phyloP scores from a whole-genome alignment of 2,797 vertebrate species.

The Rhynchotus rufescens region DNA sequence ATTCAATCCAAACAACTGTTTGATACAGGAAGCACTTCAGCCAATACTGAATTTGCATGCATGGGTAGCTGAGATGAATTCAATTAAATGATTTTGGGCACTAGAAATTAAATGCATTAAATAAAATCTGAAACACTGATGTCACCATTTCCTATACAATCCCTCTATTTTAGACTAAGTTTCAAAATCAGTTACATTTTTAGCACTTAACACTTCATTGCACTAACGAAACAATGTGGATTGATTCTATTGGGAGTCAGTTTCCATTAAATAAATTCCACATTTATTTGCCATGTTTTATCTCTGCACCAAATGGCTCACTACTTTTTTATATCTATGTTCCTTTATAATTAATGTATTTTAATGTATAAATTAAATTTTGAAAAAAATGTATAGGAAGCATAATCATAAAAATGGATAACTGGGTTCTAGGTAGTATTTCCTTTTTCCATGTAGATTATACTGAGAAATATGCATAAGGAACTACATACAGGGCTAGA shows the following conservation, averaged over 20 bases:
- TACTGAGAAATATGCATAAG: background rate
- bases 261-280: background rate
- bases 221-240: background rate
- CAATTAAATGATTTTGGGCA: background rate
- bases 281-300: background rate
- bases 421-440: background rate
- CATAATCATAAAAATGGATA: background rate
- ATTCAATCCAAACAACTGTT: conserved; percentile 28
- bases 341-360: background rate
- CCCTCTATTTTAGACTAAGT: background rate
- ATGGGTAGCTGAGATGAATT: conserved; percentile 18
- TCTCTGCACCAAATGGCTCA: background rate
- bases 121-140: background rate
- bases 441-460: background rate
- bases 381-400: background rate
- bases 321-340: background rate
- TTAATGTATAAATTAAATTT: background rate
- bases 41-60: background rate
- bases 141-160: background rate
- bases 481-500: background rate
- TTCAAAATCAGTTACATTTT: background rate
- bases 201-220: background rate
- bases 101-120: background rate
- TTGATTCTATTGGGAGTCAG: background rate
- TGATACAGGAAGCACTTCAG: background rate